Conservation (phyloP, 92 coral and sea anemone genomes). For the Parazoanthus swiftii region DNA sequence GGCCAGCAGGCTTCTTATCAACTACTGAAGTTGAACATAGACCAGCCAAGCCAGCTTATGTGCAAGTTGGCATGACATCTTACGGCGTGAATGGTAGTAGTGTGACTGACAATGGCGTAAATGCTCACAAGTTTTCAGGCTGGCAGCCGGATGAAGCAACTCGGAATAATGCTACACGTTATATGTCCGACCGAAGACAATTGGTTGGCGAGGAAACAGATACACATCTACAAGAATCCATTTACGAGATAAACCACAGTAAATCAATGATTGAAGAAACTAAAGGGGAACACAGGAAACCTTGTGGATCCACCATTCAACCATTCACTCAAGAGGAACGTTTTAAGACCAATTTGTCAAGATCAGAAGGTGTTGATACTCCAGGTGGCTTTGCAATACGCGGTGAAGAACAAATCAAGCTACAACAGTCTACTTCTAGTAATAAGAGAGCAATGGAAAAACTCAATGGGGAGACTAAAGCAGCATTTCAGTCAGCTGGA, state of each 20-base stretch:
- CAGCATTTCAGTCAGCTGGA: not conserved
- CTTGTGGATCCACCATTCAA: not conserved
- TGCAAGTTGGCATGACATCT: not conserved
- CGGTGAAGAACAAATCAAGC: not conserved
- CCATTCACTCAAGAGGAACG: not conserved
- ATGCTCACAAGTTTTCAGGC: not conserved
- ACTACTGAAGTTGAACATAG: slow-evolving; percentile 1
- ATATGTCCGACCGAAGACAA: not conserved
- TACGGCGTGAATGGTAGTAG: not conserved
- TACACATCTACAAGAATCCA: not conserved
- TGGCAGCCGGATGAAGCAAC: not conserved
- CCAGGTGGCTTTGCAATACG: not conserved
- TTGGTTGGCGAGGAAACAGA: not conserved
- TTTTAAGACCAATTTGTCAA: not conserved
- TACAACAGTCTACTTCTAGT: not conserved
- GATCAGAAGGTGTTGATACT: not conserved
- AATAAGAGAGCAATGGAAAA: not conserved
- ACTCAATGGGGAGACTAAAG: not conserved
- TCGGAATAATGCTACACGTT: not conserved
- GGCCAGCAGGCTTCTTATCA: not conserved
- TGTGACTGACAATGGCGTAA: not conserved
- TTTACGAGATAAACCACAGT: not conserved
- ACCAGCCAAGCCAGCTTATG: not conserved
- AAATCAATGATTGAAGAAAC: not conserved
- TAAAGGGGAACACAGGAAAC: not conserved